Base-by-base conservation (phyloP, 2,113 vertebrate species). In the Ascaphus truei region DNA sequence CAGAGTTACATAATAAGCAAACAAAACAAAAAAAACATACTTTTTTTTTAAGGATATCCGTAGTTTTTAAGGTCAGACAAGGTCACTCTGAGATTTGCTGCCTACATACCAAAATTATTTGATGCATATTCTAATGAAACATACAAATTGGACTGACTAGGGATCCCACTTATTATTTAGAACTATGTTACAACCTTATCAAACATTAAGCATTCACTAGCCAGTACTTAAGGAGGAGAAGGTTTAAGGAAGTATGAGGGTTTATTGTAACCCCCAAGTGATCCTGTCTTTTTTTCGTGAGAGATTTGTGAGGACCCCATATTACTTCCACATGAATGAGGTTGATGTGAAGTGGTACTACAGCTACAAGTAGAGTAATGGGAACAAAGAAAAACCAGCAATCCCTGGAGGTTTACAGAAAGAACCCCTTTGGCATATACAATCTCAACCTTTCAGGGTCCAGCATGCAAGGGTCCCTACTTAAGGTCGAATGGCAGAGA, bases 401-500 rank as follows among this genome's bases (percentile, higher is more conserved):
- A 69, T 39, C 18, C n/a, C n/a, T n/a, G n/a, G n/a, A n/a, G n/a
- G n/a, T n/a, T n/a, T n/a, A n/a, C n/a, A 20, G 9, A 45, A 50
- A 27, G 56, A 45, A 60, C 45, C 26, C 45, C 61, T 51, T 52
- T 16, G 51, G 33, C 60, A 61, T 34, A 52, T 71, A 51, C 56
- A 71, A 50, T 61, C 56, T 71, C 57, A 52, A 61, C 56, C 67
- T 61, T 71, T 48, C 56, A 39, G 23, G 33, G 43, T 30, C 47
- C 52, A 34, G 31, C 30, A 52, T 26, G 15, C 22, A 52, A 52
- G 58, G 25, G 30, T 52, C 26, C 22, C 15, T 27, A 39, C 56
- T 71, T 61, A 71, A 58, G 67, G 57, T 61, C 47, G 45, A 61
- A 71, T 71, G 57, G 45, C 67, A 61, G 52, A 34, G 15, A 12